Evolutionary conservation across 2,797 vertebrate species (phyloP), one percentile per base, ranked within the genome.

Genomic region (Pampus argenteus): DNA sequence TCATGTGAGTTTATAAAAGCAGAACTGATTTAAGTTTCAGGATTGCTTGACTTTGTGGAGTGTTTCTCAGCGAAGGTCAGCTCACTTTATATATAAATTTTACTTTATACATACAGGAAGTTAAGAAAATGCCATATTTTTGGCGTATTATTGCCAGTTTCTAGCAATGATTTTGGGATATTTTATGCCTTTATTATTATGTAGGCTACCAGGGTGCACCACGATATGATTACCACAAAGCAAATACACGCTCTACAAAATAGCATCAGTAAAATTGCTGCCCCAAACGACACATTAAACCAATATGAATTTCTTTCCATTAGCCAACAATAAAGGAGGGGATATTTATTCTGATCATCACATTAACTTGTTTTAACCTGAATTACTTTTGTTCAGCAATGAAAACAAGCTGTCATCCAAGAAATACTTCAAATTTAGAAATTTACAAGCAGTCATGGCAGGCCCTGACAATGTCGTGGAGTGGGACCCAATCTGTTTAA

Each of bases 401-500:
- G 55, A 78, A 82, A 79, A 66, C 54, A 64, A 48, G 40, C 52
- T 51, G 36, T 22, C 64, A 22, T 64, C 63, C 56, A 66, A 23
- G 44, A 76, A 82, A 79, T 71, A 71, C n/a, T 62, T 81, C 34
- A 59, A 75, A 73, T 47, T 22, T 20, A n/a, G 66, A 81, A 59
- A 80, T 82, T 54, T 84, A 79, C 23, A 65, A 71, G 54, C 10
- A 28, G 23, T 66, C 18, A 18, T 38, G 31, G 51, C 48, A 2
- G 20, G 51, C 36, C 25, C 55, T 25, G 58, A 51, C 59, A 4
- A 9, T 22, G 58, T 76, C 36, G 5, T 29, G 38, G 49, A 75
- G 71, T 9, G 2, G 44, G 71, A 77, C 69, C 58, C 79, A 73
- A 74, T 89, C 74, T 76, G 69, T 88, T 89, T 84, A 67, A 86